Base-by-base conservation (phyloP, 2,888 invertebrate genomes). In the Pollenia amentaria region DNA sequence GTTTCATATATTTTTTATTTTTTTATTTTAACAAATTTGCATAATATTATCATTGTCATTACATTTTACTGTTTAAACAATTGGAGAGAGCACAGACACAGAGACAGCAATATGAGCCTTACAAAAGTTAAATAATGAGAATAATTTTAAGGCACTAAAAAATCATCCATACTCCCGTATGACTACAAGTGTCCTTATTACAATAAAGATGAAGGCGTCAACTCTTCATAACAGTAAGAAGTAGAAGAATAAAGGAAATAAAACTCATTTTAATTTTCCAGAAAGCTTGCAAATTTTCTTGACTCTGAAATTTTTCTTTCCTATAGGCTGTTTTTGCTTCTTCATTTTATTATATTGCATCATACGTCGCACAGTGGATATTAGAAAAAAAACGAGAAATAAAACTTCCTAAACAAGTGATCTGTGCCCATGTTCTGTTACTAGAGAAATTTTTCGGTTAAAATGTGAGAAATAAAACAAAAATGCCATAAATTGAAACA, bases 211-310 rank as follows among this genome's bases (percentile, higher is more conserved):
- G 53, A 65, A 40, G 73, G 60, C 67, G 67, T 67, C 60, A 83
- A 48, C 46, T 69, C 21, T 72, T 44, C n/a, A 60, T 11, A 81
- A 72, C 46, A 46, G 18, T 46, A 48, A 73, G n/a, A 48, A 29
- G n/a, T 21, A 51, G 3, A 62, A 42, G 40, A 69, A 55, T 62
- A 11, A 62, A 38, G 69, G n/a, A 42, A 44, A 53, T 40, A 44
- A 70, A 80, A 80, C 44, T 85, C 72, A 77, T 81, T 77, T 85
- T 12, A 72, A 85, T 81, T 85, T 85, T 67, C 65, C 70, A 81
- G 65, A 85, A 85, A 81, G 80, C 76, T 65, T 75, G 48, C 38
- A 57, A 6, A 51, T 82, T 62, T 69, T 69, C 60, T 76, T 64
- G 1, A 42, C 48, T 76, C 51, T 53, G 48, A 51, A 9, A 51